These are phyloP conservation scores for Liopterus haemorrhoidalis DNA, from an alignment of 2,888 invertebrate genomes.

Conservation along the genomic window DNA sequence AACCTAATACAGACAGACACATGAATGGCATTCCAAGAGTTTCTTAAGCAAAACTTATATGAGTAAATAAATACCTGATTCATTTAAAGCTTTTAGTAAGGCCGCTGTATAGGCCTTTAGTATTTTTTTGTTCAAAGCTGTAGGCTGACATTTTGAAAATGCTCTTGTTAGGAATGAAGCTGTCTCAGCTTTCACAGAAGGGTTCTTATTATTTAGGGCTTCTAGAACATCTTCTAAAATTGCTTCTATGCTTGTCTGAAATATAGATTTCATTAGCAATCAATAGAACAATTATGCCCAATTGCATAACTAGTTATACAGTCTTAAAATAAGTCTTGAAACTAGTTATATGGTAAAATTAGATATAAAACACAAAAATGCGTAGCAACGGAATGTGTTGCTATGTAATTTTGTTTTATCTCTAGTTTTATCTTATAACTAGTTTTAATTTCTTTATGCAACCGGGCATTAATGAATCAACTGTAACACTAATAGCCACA, in stretches of 20 bases:
- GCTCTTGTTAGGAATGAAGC: slow-evolving; percentile 78
- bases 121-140: slow-evolving; percentile 81
- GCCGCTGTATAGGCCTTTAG: slow-evolving; percentile 74
- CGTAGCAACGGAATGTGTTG: too few species aligned
- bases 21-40: too few species aligned
- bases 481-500: neutral
- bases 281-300: too few species aligned
- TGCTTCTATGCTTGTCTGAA: slow-evolving; percentile 72
- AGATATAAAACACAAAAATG: too few species aligned
- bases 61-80: slow-evolving; percentile 61
- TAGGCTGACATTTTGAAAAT: slow-evolving; percentile 73
- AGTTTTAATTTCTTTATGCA: too few species aligned
- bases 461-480: neutral
- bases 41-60: neutral
- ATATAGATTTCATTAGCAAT: slow-evolving; percentile 30
- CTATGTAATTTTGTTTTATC: too few species aligned
- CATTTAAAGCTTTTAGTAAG: slow-evolving; percentile 71
- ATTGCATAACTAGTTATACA: too few species aligned
- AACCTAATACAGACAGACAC: too few species aligned
- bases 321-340: too few species aligned
- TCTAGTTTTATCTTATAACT: too few species aligned
- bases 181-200: slow-evolving; percentile 81
- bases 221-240: slow-evolving; percentile 81
- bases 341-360: too few species aligned
- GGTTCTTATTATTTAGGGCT: slow-evolving; percentile 87